These are phyloP conservation scores for Globodera rostochiensis DNA, from an alignment of 1,140 invertebrate genomes.

Conservation along the genomic window DNA sequence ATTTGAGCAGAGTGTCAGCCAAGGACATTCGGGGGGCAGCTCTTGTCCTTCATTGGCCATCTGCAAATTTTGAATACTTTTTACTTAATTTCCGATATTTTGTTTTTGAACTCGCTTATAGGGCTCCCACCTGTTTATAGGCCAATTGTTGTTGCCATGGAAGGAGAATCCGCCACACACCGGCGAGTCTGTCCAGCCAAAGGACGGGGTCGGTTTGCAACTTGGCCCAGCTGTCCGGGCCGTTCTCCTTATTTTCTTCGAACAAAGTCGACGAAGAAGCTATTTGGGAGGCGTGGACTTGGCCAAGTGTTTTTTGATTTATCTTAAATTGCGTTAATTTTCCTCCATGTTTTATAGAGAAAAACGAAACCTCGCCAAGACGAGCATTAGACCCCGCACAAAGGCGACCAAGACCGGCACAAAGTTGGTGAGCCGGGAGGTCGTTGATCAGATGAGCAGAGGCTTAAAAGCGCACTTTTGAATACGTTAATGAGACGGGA, in stretches of 20 bases:
- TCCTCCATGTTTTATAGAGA: not conserved
- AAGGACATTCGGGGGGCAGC: slow-evolving; percentile 78
- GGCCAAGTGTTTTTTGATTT: not conserved
- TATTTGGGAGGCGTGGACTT: not conserved
- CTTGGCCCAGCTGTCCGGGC: slow-evolving; percentile 63
- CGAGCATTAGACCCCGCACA: slow-evolving; percentile 34
- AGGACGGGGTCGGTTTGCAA: slow-evolving; percentile 79
- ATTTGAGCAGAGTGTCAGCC: slow-evolving; percentile 21
- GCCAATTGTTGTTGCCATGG: slow-evolving; percentile 55
- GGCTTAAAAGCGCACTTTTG: slow-evolving; percentile 36
- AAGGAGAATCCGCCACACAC: slow-evolving; percentile 74
- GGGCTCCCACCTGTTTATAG: slow-evolving; percentile 25
- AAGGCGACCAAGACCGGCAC: slow-evolving; percentile 34
- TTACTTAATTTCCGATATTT: not conserved
- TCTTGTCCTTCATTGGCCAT: slow-evolving; percentile 66
- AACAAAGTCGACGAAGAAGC: slow-evolving; percentile 1
- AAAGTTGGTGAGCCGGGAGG: slow-evolving; percentile 42
- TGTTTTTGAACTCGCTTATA: not conserved
- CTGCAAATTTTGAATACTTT: slow-evolving; percentile 5
- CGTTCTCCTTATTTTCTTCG: slow-evolving; percentile 42
- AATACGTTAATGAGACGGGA: no score
- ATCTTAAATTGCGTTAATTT: not conserved
- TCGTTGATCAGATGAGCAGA: slow-evolving; percentile 49
- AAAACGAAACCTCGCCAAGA: slow-evolving; percentile 33
- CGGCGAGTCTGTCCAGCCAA: slow-evolving; percentile 87